A percentile compares a stretch with the other conserved stretches of the same genome.
Evolutionary conservation across 2,888 invertebrate species (phyloP).

Genomic region (Tetanocera ferruginea): DNA sequence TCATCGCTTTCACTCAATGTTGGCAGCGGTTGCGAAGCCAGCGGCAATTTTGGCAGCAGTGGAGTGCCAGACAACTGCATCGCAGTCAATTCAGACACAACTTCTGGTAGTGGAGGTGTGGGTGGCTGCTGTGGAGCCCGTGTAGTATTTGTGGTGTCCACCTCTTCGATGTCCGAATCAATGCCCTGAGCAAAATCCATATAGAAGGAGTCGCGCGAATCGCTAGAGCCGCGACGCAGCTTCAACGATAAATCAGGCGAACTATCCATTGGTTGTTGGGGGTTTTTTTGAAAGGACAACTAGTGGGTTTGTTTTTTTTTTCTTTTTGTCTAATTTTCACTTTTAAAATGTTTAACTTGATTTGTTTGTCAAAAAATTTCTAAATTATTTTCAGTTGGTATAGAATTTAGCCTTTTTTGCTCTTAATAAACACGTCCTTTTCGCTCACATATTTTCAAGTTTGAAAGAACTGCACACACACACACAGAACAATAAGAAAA

Average conservation of each 20-base stretch:
- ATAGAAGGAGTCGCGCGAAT: constrained; percentile 89
- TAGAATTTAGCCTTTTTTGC: neutral
- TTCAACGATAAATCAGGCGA: constrained; percentile 89
- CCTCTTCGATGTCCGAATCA: constrained; percentile 90
- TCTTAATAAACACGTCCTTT: neutral
- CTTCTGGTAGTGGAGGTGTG: constrained; percentile 47
- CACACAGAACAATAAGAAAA: neutral
- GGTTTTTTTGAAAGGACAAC: neutral
- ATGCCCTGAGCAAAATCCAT: constrained; percentile 93
- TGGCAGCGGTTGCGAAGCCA: constrained; percentile 56
- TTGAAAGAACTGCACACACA: neutral
- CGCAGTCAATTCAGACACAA: constrained; percentile 40
- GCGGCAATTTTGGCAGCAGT: constrained; percentile 49
- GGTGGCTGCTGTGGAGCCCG: constrained; percentile 57
- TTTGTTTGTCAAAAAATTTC: neutral
- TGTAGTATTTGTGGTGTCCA: constrained; percentile 78
- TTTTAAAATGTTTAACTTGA: neutral
- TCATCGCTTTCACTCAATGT: constrained; percentile 64
- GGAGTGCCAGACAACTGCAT: constrained; percentile 50
- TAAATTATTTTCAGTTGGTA: neutral
- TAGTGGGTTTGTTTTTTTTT: neutral
- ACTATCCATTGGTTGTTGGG: constrained; percentile 74
- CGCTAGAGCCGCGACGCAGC: constrained; percentile 86
- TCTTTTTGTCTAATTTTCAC: constrained; percentile 15
- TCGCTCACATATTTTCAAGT: neutral